Conservation (phyloP, 2,888 invertebrate species). For the Mechanitis messenoides region DNA sequence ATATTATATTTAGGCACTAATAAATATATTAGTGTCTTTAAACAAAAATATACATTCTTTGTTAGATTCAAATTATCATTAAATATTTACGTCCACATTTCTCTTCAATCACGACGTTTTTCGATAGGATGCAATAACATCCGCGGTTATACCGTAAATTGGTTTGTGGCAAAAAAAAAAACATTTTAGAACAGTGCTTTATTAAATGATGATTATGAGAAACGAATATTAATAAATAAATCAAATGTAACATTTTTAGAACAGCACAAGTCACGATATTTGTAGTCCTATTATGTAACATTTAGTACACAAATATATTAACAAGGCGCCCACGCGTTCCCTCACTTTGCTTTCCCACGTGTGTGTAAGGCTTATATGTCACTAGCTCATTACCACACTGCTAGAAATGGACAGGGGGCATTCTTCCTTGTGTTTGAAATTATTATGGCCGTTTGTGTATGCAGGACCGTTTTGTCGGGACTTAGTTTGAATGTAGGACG, state of each 20-base stretch:
- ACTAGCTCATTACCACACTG: slow-evolving; percentile 24
- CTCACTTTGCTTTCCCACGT: slow-evolving; percentile 55
- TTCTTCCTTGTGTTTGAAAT: slow-evolving; percentile 29
- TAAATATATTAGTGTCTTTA: not conserved
- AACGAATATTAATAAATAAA: not conserved
- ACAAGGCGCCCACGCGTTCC: slow-evolving; percentile 27
- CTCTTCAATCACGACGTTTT: not conserved
- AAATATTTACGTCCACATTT: not conserved
- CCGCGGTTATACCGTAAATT: too few relatives aligned
- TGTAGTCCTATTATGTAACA: not conserved
- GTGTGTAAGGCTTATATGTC: slow-evolving; percentile 41
- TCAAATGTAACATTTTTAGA: not conserved
- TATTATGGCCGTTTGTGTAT: slow-evolving; percentile 40
- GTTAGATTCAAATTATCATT: not conserved
- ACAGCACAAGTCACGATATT: not conserved
- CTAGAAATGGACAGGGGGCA: slow-evolving; percentile 35
- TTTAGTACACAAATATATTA: slow-evolving; percentile 3
- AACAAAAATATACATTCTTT: not conserved
- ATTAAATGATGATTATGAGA: too few relatives aligned
- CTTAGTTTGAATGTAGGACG: slow-evolving; percentile 36
- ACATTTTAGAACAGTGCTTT: too few relatives aligned
- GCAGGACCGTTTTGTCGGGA: slow-evolving; percentile 37
- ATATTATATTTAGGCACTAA: too few relatives aligned
- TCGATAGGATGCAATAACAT: not conserved
- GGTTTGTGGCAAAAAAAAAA: too few relatives aligned